phyloP scores from a whole-genome alignment of 2,797 vertebrate species.

The Parambassis ranga region DNA sequence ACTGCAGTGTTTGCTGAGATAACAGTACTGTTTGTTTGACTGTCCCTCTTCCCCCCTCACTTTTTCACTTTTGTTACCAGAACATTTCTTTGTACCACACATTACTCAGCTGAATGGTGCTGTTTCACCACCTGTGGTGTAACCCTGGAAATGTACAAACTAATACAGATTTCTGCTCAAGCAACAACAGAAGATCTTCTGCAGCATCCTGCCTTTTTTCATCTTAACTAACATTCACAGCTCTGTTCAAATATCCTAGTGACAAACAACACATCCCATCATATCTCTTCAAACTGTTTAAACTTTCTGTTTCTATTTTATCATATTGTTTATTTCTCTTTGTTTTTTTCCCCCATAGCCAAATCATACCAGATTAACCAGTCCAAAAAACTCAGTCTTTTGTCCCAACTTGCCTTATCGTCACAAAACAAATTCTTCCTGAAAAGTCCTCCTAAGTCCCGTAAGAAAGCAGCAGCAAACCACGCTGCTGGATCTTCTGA shows the following conservation, averaged over 20 bases:
- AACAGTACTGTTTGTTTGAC: constrained; percentile 59
- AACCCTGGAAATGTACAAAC: not conserved
- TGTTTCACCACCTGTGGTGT: constrained; percentile 1
- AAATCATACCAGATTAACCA: constrained; percentile 77
- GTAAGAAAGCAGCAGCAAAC: constrained; percentile 65
- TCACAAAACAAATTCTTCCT: constrained; percentile 76
- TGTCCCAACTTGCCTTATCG: constrained; percentile 87
- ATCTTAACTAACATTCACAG: constrained; percentile 9
- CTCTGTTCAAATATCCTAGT: constrained; percentile 1
- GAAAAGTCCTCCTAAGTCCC: constrained; percentile 70
- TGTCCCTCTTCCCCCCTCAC: constrained; percentile 21
- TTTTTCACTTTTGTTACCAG: constrained; percentile 25
- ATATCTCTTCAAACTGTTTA: constrained; percentile 2
- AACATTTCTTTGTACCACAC: constrained; percentile 32
- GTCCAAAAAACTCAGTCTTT: constrained; percentile 84
- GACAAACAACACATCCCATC: not conserved
- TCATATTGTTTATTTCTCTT: constrained; percentile 61
- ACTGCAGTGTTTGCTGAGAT: constrained; percentile 57
- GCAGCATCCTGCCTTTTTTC: constrained; percentile 3
- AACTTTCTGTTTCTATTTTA: constrained; percentile 24
- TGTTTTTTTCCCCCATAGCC: constrained; percentile 77
- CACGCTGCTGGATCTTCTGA: constrained; percentile 51
- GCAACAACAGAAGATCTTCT: not conserved
- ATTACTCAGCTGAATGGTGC: not conserved
- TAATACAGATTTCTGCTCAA: constrained; percentile 1